Conservation (phyloP, 2,113 vertebrate species). For the Oreamnos americanus region DNA sequence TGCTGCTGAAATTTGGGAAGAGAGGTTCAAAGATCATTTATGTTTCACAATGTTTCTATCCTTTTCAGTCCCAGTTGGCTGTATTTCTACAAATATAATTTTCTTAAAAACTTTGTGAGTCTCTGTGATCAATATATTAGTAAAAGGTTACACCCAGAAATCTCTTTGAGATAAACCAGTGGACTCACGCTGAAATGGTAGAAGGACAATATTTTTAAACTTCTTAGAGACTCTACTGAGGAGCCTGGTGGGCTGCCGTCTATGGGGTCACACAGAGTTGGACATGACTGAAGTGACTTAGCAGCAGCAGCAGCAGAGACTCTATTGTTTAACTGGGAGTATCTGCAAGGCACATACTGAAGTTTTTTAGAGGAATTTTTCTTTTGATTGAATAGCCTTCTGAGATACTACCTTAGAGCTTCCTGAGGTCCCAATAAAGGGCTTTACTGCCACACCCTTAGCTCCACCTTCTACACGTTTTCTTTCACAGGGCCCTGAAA, state of each 20-base stretch:
- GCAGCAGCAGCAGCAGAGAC: neutral
- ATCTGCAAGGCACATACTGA: neutral
- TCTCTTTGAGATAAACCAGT: neutral
- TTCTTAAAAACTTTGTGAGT: neutral
- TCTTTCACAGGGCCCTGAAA: neutral
- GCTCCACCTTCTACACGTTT: neutral
- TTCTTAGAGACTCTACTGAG: neutral
- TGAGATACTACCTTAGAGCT: neutral
- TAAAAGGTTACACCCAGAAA: neutral
- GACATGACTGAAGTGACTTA: neutral
- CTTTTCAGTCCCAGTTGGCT: neutral
- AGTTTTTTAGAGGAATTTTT: neutral
- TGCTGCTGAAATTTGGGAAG: neutral
- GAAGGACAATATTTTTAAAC: neutral
- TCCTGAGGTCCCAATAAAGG: neutral
- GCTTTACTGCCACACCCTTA: neutral
- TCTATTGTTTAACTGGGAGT: neutral
- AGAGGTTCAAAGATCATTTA: neutral
- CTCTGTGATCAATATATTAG: neutral
- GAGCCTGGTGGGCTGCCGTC: neutral
- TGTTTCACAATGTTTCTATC: neutral
- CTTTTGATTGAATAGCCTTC: neutral
- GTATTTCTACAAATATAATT: neutral
- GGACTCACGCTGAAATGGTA: neutral
- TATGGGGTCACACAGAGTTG: neutral